Evolutionary conservation across 2,888 invertebrate genomes (phyloP).

Genomic region (Glyphotaelius pellucidus): DNA sequence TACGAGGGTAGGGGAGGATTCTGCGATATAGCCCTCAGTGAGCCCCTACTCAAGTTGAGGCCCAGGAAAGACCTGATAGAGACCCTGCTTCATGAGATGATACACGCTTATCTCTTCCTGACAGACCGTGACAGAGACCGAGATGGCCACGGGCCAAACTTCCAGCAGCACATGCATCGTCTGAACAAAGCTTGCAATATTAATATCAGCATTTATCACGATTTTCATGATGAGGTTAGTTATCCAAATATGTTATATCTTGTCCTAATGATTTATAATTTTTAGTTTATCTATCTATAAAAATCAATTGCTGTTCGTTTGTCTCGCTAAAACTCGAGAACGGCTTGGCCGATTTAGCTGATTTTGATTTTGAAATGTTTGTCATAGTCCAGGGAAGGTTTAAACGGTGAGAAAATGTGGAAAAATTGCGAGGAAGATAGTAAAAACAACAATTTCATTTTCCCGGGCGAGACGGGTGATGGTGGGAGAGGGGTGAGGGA

Average conservation of each 20-base stretch:
- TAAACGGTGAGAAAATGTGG: too few species aligned
- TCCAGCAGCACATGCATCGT: conserved; percentile 93
- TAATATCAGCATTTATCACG: conserved; percentile 95
- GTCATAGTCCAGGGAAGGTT: too few species aligned
- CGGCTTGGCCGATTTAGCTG: too few species aligned
- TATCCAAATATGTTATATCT: background rate
- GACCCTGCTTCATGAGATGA: conserved; percentile 99
- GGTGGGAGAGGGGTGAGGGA: too few species aligned
- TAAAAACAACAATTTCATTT: too few species aligned
- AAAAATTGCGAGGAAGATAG: too few species aligned
- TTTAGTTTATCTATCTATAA: too few species aligned
- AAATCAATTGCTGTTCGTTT: too few species aligned
- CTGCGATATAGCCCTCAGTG: conserved; percentile 91
- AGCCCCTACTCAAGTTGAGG: conserved; percentile 93
- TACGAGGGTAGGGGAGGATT: conserved; percentile 86
- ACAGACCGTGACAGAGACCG: conserved; percentile 90
- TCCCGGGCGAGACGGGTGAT: too few species aligned
- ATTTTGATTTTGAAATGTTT: too few species aligned
- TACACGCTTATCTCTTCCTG: conserved; percentile 97
- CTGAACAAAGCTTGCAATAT: conserved; percentile 93
- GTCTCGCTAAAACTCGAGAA: too few species aligned
- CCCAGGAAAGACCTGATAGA: conserved; percentile 97
- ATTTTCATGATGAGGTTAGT: conserved; percentile 94
- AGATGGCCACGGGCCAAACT: conserved; percentile 97
- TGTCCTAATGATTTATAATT: background rate